These are phyloP conservation scores for Ictalurus furcatus DNA, from an alignment of 2,113 vertebrate species.

Conservation along the genomic window DNA sequence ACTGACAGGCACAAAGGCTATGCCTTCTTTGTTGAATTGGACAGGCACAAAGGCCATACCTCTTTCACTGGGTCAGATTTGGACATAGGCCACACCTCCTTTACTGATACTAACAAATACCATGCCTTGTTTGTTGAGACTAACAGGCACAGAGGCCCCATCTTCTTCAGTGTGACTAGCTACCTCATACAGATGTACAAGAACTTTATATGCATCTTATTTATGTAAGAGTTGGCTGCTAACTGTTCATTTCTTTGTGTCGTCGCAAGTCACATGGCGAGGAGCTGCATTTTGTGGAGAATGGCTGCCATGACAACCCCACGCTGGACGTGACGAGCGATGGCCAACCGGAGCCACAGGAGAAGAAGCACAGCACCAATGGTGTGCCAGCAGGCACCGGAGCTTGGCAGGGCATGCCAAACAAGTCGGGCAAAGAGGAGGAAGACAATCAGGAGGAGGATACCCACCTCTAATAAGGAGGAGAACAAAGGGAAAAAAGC, in stretches of 20 bases:
- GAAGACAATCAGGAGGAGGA: conserved; percentile 91
- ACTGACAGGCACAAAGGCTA: neutral
- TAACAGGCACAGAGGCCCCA: neutral
- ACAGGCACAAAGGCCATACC: neutral
- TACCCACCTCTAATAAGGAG: conserved; percentile 85
- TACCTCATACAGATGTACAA: neutral
- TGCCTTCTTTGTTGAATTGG: neutral
- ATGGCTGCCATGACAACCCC: conserved; percentile 97
- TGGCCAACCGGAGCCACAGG: conserved; percentile 87
- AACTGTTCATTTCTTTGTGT: neutral
- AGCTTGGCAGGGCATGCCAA: conserved; percentile 89
- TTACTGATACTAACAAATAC: neutral
- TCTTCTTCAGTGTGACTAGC: neutral
- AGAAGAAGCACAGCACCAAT: conserved; percentile 89
- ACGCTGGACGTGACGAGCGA: conserved; percentile 94
- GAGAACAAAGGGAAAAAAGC: conserved; percentile 23
- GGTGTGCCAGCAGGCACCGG: conserved; percentile 77
- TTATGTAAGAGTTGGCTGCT: neutral
- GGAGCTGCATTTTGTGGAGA: conserved; percentile 96
- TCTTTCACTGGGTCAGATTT: neutral
- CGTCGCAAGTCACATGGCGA: conserved; percentile 77
- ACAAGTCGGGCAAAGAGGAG: conserved; percentile 84
- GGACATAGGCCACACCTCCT: neutral
- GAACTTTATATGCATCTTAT: neutral
- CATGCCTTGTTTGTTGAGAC: neutral